These are phyloP conservation scores for Monopis laevigella DNA, from an alignment of 2,888 invertebrate species.

Conservation along the genomic window DNA sequence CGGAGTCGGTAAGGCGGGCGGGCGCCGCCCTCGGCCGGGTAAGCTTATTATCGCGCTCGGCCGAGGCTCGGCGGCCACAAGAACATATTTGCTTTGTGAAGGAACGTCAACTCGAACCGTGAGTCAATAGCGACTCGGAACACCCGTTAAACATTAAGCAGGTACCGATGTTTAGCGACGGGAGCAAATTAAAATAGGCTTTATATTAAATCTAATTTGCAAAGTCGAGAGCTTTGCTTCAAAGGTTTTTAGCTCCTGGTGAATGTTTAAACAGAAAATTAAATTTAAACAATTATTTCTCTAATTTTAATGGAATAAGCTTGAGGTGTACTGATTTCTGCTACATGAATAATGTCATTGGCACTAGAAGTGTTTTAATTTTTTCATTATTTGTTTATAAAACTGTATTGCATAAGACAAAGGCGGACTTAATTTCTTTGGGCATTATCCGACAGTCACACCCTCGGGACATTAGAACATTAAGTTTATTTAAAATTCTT, in stretches of 20 bases:
- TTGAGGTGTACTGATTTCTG: too few relatives aligned
- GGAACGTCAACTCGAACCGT: constrained; percentile 39
- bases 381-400: too few relatives aligned
- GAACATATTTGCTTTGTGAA: constrained; percentile 56
- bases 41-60: constrained; percentile 56
- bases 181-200: constrained; percentile 65
- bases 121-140: constrained; percentile 44
- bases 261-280: constrained; percentile 57
- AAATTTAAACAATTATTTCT: too few relatives aligned
- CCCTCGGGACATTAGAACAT: too few relatives aligned
- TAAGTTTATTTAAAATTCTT: too few relatives aligned
- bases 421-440: too few relatives aligned
- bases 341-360: too few relatives aligned
- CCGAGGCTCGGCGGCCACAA: constrained; percentile 29
- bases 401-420: too few relatives aligned
- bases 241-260: constrained; percentile 24
- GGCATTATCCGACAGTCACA: too few relatives aligned
- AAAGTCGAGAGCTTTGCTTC: constrained; percentile 45
- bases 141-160: constrained; percentile 60
- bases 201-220: constrained; percentile 64
- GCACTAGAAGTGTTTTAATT: too few relatives aligned
- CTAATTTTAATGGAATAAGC: too few relatives aligned
- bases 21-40: constrained; percentile 39
- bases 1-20: constrained; percentile 24
- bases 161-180: constrained; percentile 53